Conservation (phyloP, 2,888 invertebrate species). For the Sussaba pulchella region DNA sequence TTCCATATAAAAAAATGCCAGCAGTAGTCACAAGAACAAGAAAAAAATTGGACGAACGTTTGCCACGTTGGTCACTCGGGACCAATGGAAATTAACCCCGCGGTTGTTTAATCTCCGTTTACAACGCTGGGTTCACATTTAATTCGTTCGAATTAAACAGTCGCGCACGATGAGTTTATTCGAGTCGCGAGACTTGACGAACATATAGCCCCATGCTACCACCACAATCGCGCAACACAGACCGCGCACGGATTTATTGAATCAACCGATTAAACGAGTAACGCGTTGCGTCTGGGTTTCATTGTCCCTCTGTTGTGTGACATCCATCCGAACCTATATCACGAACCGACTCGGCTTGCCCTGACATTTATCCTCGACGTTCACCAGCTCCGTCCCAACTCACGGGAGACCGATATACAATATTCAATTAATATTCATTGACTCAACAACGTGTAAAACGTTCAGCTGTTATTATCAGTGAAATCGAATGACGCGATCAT, state of each 20-base stretch:
- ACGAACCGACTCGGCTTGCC: neutral
- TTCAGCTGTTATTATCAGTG: slow-evolving; percentile 19
- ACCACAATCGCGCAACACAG: slow-evolving; percentile 41
- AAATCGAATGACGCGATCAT: slow-evolving; percentile 26
- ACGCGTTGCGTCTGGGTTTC: slow-evolving; percentile 71
- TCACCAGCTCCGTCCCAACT: slow-evolving; percentile 21
- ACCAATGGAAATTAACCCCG: slow-evolving; percentile 73
- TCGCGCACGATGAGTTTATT: slow-evolving; percentile 51
- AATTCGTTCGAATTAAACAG: slow-evolving; percentile 83
- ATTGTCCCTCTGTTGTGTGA: slow-evolving; percentile 55
- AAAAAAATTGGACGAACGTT: neutral
- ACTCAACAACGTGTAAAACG: slow-evolving; percentile 6
- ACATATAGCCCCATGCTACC: slow-evolving; percentile 75
- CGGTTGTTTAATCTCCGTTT: slow-evolving; percentile 71
- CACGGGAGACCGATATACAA: slow-evolving; percentile 25
- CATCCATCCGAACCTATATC: slow-evolving; percentile 43
- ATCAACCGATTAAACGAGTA: slow-evolving; percentile 82
- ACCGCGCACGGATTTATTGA: slow-evolving; percentile 83
- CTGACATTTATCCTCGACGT: slow-evolving; percentile 31
- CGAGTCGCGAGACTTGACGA: slow-evolving; percentile 71
- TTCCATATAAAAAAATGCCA: slow-evolving; percentile 9
- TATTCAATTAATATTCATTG: slow-evolving; percentile 50
- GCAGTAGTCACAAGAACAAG: slow-evolving; percentile 1
- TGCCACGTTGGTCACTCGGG: neutral
- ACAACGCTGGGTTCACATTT: slow-evolving; percentile 80